Evolutionary conservation across 2,888 invertebrate species (phyloP).

Genomic region (Bibio marci): DNA sequence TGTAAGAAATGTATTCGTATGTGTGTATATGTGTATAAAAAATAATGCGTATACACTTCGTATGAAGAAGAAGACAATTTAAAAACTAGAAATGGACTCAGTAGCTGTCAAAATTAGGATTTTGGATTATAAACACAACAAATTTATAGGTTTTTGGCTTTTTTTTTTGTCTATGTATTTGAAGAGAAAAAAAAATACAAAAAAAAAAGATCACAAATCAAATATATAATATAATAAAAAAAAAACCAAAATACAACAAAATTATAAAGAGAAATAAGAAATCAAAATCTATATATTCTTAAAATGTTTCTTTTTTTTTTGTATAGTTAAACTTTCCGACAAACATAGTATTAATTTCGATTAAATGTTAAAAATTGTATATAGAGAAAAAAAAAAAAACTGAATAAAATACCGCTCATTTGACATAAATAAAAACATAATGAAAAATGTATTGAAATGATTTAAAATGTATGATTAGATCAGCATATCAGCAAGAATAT

Average conservation of each 20-base stretch:
- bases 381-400: no score
- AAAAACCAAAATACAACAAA: no score
- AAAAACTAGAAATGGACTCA: slow-evolving; percentile 8
- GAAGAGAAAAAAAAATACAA: slow-evolving; percentile 1
- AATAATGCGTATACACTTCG: no score
- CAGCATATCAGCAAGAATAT: neutral
- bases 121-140: slow-evolving; percentile 11
- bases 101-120: slow-evolving; percentile 11
- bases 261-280: no score
- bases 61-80: no score
- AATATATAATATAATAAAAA: no score
- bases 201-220: no score
- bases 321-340: slow-evolving; percentile 1
- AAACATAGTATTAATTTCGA: neutral
- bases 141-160: slow-evolving; percentile 11
- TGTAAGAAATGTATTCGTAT: no score
- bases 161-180: no score
- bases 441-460: slow-evolving; percentile 2
- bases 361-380: no score
- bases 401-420: neutral
- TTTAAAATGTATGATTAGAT: slow-evolving; percentile 4
- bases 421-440: neutral
- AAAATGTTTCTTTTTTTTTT: neutral
- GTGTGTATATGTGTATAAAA: no score
- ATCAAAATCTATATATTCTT: no score